These are phyloP conservation scores for Valencia hispanica DNA, from an alignment of 2,797 vertebrate species.

Conservation along the genomic window DNA sequence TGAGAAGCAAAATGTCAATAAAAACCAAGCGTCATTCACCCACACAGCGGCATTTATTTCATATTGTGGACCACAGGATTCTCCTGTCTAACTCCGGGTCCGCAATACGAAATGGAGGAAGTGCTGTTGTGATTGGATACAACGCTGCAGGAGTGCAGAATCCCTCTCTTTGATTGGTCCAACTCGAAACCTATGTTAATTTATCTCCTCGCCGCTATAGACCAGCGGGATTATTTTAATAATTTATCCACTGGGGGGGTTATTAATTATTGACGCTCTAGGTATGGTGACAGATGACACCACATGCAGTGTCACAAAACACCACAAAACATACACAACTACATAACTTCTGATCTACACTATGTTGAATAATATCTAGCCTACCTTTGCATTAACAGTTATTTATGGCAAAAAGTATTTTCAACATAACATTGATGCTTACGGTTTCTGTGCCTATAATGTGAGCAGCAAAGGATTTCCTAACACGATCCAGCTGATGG, in stretches of 20 bases:
- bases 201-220: constrained; percentile 46
- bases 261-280: constrained; percentile 78
- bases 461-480: neutral
- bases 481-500: neutral
- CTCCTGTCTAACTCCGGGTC: constrained; percentile 46
- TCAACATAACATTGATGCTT: neutral
- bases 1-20: neutral
- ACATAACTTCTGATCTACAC: neutral
- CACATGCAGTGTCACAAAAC: constrained; percentile 7
- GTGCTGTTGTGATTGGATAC: constrained; percentile 69
- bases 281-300: constrained; percentile 46
- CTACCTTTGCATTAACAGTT: too few species aligned
- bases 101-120: constrained; percentile 79
- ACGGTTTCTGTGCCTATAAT: neutral
- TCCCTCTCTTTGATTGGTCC: constrained; percentile 69
- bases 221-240: constrained; percentile 71
- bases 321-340: neutral
- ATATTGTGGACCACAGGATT: constrained; percentile 54
- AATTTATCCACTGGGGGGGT: constrained; percentile 68
- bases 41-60: constrained; percentile 46
- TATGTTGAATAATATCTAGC: too few species aligned
- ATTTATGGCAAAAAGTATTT: neutral
- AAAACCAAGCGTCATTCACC: constrained; percentile 15
- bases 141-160: constrained; percentile 15
- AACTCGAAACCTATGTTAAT: constrained; percentile 14